Evolutionary conservation across 2,113 vertebrate genomes (phyloP).

Genomic region (Otus sunia): DNA sequence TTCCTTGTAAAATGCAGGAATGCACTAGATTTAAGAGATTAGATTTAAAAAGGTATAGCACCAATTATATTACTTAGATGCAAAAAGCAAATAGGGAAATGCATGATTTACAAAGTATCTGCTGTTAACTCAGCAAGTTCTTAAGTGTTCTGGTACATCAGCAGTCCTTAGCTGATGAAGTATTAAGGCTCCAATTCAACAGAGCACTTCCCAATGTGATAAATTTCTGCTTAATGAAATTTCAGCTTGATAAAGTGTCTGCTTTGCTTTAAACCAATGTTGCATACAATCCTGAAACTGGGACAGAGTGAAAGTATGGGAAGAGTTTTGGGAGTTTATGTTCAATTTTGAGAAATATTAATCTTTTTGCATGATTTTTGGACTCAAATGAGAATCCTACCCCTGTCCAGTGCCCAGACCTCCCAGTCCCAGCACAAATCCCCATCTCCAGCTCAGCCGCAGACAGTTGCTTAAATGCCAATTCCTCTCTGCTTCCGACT

Average conservation of each 20-base stretch:
- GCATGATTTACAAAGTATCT: neutral
- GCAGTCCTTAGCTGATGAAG: neutral
- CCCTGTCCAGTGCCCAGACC: neutral
- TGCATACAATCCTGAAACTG: neutral
- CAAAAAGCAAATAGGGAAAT: neutral
- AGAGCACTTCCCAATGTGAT: neutral
- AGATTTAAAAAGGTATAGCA: neutral
- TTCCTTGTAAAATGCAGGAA: neutral
- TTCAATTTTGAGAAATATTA: neutral
- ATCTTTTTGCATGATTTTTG: neutral
- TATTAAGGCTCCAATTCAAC: neutral
- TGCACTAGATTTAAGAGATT: rapidly evolving
- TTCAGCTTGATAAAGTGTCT: neutral
- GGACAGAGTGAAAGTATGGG: neutral
- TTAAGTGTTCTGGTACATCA: neutral
- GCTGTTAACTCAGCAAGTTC: neutral
- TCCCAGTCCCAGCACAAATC: neutral
- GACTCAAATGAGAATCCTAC: neutral
- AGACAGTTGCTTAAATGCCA: neutral
- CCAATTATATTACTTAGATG: neutral
- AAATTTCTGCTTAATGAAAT: neutral
- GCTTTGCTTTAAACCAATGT: neutral
- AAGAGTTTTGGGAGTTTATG: neutral
- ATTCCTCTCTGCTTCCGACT: neutral
- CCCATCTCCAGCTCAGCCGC: neutral